Evolutionary conservation across 1,140 invertebrate genomes (phyloP).

Genomic region (Drosophila obscura): DNA sequence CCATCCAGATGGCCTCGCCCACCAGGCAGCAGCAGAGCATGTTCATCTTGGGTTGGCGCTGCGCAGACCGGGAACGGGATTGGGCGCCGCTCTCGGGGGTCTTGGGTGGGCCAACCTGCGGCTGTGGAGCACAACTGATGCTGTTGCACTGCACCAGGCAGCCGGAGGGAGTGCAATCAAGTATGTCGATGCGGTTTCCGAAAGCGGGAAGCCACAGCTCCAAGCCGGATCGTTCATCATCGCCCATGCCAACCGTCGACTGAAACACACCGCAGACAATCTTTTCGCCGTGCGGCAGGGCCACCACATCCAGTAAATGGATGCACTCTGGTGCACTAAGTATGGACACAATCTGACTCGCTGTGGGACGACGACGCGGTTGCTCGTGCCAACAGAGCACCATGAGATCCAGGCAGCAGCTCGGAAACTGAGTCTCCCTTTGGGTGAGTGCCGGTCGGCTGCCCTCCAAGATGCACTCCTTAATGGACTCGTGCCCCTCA

Average conservation of each 20-base stretch:
- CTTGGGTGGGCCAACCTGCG: constrained; percentile 55
- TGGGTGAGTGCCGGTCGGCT: constrained; percentile 94
- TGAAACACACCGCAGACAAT: constrained; percentile 84
- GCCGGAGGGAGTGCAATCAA: constrained; percentile 86
- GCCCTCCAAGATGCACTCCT: constrained; percentile 97
- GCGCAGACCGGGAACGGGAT: constrained; percentile 58
- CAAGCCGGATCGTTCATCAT: constrained; percentile 82
- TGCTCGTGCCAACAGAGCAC: constrained; percentile 97
- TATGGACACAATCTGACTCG: constrained; percentile 96
- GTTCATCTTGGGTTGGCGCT: constrained; percentile 70
- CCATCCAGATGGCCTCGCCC: constrained; percentile 90
- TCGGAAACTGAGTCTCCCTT: constrained; percentile 93
- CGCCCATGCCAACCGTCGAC: constrained; percentile 21
- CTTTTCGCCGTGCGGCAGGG: constrained; percentile 87
- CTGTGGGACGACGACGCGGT: constrained; percentile 92
- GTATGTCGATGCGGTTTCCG: constrained; percentile 89
- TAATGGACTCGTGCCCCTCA: constrained; percentile 96
- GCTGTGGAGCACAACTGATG: constrained; percentile 67
- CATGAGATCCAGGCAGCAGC: constrained; percentile 97
- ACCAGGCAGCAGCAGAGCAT: constrained; percentile 86
- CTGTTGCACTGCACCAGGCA: constrained; percentile 69
- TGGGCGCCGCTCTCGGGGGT: constrained; percentile 52
- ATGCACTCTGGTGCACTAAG: constrained; percentile 95
- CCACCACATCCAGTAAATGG: constrained; percentile 92
- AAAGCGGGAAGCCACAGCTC: constrained; percentile 90